Conservation (phyloP, 2,888 invertebrate species). For the Tuberolachnus salignus region DNA sequence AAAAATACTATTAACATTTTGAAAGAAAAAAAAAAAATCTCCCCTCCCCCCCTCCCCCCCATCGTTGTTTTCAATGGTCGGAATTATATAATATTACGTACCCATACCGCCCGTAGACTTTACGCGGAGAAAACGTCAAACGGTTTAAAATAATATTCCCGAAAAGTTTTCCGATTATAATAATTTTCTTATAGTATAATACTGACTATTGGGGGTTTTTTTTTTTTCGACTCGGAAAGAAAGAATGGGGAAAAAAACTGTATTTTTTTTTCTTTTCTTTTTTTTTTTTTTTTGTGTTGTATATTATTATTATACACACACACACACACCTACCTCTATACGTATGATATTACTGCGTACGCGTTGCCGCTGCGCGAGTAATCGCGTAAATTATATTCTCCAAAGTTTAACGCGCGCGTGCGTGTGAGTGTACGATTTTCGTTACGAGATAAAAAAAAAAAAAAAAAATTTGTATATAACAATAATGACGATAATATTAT, state of each 20-base stretch:
- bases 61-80: neutral
- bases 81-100: neutral
- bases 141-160: neutral
- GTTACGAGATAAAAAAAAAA: slow-evolving; percentile 38
- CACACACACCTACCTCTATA: no score
- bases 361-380: neutral
- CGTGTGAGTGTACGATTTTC: slow-evolving; percentile 18
- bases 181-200: no score
- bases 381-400: slow-evolving; percentile 14
- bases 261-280: no score
- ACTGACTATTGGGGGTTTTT: no score
- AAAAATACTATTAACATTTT: neutral
- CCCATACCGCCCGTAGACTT: neutral
- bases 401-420: slow-evolving; percentile 19
- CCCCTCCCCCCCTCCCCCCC: no score
- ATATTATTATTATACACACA: no score
- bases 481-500: no score
- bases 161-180: slow-evolving; percentile 20
- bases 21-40: no score
- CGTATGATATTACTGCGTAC: neutral
- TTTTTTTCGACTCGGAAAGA: no score
- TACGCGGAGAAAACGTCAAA: neutral
- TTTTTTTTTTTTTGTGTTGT: no score
- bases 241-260: no score
- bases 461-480: neutral